Conservation (phyloP, 2,888 invertebrate genomes). For the Platycheirus rosarum region DNA sequence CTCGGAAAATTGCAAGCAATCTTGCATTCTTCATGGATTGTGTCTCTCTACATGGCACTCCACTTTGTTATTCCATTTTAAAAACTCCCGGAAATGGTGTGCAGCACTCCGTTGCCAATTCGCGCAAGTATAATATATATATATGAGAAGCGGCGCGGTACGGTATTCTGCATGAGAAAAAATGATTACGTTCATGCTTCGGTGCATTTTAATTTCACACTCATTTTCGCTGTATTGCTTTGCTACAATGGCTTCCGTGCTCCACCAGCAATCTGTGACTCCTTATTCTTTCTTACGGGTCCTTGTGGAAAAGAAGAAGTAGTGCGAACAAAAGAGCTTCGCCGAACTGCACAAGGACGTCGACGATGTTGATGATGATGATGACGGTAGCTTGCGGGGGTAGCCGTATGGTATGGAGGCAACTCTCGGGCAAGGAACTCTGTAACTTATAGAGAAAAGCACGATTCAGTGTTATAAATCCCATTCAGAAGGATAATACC, state of each 20-base stretch:
- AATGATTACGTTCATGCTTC: constrained; percentile 60
- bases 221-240: constrained; percentile 58
- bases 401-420: too few species aligned
- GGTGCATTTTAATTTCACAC: constrained; percentile 73
- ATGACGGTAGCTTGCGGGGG: background rate
- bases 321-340: constrained; percentile 5
- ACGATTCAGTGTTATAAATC: constrained; percentile 41
- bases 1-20: constrained; percentile 41
- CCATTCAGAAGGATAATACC: constrained; percentile 42
- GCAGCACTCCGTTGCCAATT: constrained; percentile 42
- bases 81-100: constrained; percentile 26
- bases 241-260: constrained; percentile 39
- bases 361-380: background rate
- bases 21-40: constrained; percentile 21
- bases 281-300: constrained; percentile 32
- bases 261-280: constrained; percentile 16
- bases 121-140: constrained; percentile 34
- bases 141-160: too few species aligned
- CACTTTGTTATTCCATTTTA: constrained; percentile 29
- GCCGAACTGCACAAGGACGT: constrained; percentile 25
- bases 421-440: constrained; percentile 18
- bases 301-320: background rate
- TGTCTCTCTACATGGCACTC: constrained; percentile 24
- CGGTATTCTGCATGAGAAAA: constrained; percentile 34
- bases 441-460: constrained; percentile 3